Evolutionary conservation across 1,140 invertebrate species (phyloP).

Genomic region (Penaeus japonicus): DNA sequence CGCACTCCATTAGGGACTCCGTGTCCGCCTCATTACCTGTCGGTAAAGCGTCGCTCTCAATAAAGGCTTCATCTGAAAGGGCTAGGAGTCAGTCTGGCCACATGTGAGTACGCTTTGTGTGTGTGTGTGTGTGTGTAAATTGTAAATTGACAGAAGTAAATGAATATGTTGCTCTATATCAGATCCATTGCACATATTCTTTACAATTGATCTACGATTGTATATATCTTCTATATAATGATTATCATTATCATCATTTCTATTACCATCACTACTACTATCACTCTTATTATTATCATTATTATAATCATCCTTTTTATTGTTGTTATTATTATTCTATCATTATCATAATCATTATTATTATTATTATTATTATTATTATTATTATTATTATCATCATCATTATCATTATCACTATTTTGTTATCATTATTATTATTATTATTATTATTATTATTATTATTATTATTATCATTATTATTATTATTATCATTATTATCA

Average conservation of each 20-base stretch:
- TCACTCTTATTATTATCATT: background rate
- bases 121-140: too few relatives aligned
- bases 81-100: too few relatives aligned
- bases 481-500: background rate
- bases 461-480: background rate
- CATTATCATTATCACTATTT: background rate
- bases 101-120: too few relatives aligned
- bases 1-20: slow-evolving; percentile 47
- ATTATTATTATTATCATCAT: background rate
- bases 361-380: background rate
- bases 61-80: too few relatives aligned
- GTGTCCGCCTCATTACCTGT: slow-evolving; percentile 54
- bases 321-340: background rate
- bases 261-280: background rate
- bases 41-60: too few relatives aligned
- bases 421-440: background rate
- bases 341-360: background rate
- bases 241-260: background rate
- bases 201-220: too few relatives aligned
- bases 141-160: too few relatives aligned
- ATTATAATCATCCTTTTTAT: background rate
- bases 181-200: too few relatives aligned
- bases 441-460: background rate
- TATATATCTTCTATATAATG: too few relatives aligned
- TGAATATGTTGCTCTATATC: too few relatives aligned